Conservation (phyloP, 2,797 vertebrate species). For the Sebastes cheni region DNA sequence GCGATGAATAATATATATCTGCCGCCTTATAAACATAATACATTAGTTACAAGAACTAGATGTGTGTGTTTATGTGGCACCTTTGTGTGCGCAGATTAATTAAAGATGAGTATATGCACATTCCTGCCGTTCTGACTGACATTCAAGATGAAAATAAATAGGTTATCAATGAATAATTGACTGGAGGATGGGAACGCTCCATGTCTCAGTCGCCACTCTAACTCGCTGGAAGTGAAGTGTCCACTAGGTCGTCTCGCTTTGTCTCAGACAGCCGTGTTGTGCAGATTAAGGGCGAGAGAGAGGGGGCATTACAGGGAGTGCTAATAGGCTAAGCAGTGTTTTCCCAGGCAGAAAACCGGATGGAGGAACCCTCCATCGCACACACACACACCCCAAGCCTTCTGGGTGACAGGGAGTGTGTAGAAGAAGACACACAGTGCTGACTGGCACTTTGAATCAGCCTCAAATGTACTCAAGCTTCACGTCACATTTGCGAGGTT, state of each 20-base stretch:
- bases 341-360: slow-evolving; percentile 71
- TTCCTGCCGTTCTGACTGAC: slow-evolving; percentile 76
- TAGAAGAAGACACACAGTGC: slow-evolving; percentile 85
- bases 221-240: slow-evolving; percentile 56
- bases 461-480: slow-evolving; percentile 90
- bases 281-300: slow-evolving; percentile 60
- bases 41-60: slow-evolving; percentile 79
- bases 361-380: slow-evolving; percentile 73
- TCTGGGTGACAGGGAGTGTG: slow-evolving; percentile 83
- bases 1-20: slow-evolving; percentile 81
- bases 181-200: slow-evolving; percentile 56
- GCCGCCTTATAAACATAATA: slow-evolving; percentile 81
- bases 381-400: slow-evolving; percentile 44
- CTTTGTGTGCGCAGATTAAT: slow-evolving; percentile 67
- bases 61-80: slow-evolving; percentile 67
- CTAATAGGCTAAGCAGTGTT: slow-evolving; percentile 79
- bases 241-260: slow-evolving; percentile 63
- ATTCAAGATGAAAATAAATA: slow-evolving; percentile 83
- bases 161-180: slow-evolving; percentile 86
- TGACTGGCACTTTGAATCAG: slow-evolving; percentile 91
- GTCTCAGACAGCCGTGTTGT: slow-evolving; percentile 64
- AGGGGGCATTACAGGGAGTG: slow-evolving; percentile 64
- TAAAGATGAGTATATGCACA: slow-evolving; percentile 81
- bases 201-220: slow-evolving; percentile 29
- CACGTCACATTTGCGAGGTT: slow-evolving; percentile 90